Percentiles rank a stretch among this genome's conserved stretches.
phyloP scores from a whole-genome alignment of 2,797 vertebrate genomes.

The Leuciscus waleckii region DNA sequence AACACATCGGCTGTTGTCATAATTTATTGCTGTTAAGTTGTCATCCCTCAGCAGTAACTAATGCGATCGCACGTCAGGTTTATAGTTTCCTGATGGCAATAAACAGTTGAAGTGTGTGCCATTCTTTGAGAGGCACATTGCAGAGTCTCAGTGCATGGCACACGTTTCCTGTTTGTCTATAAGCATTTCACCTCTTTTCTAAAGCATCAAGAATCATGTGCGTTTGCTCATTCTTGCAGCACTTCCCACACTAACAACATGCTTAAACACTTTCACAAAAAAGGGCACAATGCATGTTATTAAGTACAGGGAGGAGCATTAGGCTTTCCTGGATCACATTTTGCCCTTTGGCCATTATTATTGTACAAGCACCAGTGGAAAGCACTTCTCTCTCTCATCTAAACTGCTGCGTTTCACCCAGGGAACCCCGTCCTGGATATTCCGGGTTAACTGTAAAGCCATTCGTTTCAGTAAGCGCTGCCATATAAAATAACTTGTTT shows the following conservation, averaged over 20 bases:
- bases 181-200: neutral
- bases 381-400: slow-evolving; percentile 18
- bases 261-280: neutral
- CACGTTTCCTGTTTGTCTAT: slow-evolving; percentile 14
- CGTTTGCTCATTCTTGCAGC: neutral
- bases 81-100: slow-evolving; percentile 23
- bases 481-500: slow-evolving; percentile 29
- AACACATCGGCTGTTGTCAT: slow-evolving; percentile 14
- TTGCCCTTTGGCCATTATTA: slow-evolving; percentile 19
- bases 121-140: neutral
- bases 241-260: neutral
- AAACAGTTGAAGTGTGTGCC: slow-evolving; percentile 17
- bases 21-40: neutral
- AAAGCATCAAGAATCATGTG: neutral
- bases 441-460: slow-evolving; percentile 15
- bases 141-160: neutral
- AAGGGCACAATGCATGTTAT: neutral
- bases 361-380: neutral
- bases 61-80: slow-evolving; percentile 1
- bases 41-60: neutral
- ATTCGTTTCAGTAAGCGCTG: neutral
- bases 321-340: slow-evolving; percentile 26
- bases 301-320: neutral
- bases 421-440: slow-evolving; percentile 12
- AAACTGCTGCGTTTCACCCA: neutral